Evolutionary conservation across 1,140 invertebrate genomes (phyloP).

Genomic region (Hylaeus anthracinus): DNA sequence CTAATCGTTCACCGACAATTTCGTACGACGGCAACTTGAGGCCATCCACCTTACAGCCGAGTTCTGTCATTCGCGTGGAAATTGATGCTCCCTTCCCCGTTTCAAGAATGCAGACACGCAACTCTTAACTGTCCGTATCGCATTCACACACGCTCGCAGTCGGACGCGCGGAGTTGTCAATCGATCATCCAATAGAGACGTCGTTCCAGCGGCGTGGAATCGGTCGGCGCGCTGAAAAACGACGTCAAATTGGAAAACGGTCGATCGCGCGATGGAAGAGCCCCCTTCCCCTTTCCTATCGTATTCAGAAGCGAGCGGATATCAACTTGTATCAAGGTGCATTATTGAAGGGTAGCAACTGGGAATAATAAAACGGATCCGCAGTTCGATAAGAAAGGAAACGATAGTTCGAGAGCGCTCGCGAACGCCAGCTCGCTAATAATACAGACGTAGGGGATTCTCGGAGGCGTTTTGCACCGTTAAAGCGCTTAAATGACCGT

Average conservation of each 20-base stretch:
- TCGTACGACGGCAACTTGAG: neutral
- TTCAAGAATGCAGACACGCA: neutral
- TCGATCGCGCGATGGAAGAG: slow-evolving; percentile 44
- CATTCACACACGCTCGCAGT: neutral
- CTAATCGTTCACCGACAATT: too few species aligned
- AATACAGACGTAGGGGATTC: slow-evolving; percentile 42
- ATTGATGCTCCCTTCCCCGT: neutral
- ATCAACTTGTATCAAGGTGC: slow-evolving; percentile 49
- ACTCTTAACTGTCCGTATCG: slow-evolving; percentile 4
- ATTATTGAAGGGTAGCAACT: slow-evolving; percentile 45
- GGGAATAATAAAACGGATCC: slow-evolving; percentile 49
- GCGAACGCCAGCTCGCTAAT: slow-evolving; percentile 19
- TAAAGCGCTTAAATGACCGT: slow-evolving; percentile 47
- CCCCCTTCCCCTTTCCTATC: neutral
- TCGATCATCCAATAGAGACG: neutral
- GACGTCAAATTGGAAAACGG: slow-evolving; percentile 59
- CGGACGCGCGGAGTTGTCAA: slow-evolving; percentile 2
- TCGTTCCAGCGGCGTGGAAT: neutral
- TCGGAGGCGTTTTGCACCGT: slow-evolving; percentile 14
- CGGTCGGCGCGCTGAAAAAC: slow-evolving; percentile 18
- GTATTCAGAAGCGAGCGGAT: slow-evolving; percentile 38
- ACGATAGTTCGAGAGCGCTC: slow-evolving; percentile 4
- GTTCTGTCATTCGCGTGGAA: neutral
- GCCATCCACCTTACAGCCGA: neutral
- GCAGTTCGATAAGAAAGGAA: slow-evolving; percentile 42